Base-by-base conservation (phyloP, 30 jellyfish, hydroid and myxozoan genomes). In the Cassiopea andromeda region DNA sequence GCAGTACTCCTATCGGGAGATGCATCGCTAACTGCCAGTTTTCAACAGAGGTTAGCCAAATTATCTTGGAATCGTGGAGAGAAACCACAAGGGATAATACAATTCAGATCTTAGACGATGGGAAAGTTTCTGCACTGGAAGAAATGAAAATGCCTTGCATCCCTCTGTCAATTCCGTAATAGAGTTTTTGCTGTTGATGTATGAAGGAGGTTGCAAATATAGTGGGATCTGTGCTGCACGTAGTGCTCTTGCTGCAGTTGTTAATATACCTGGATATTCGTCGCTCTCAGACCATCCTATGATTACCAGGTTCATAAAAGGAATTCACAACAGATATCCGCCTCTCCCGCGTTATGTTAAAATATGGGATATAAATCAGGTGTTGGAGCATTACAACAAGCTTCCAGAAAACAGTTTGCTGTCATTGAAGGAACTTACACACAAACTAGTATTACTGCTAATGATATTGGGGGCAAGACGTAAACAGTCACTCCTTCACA, bases 381-480 rank as follows among this genome's bases (percentile, higher is more conserved):
- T 81, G 38, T 81, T 81, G 81, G 90, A 81, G 48, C 64, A 81
- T 81, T 81, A 81, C 48, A 69, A 67, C 44, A 61, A 81, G 48
- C 60, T 71, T 69, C 68, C 45, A 81, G 70, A 81, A 59, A 81
- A 81, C 58, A 43, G 17, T 46, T 72, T 60, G 70, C 82, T 81
- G 58, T 60, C 81, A 81, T 81, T 81, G 13, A 81, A 60, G 69
- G 90, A 81, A 80, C 46, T 81, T 7, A 81, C 90, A 81, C 60
- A 43, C 82, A 81, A 81, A 81, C 64, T 81, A 43, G 90, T 81
- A 60, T 59, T 81, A 80, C 81, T 81, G 64, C 1, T 81, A 46
- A 68, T 81, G 90, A 81, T 81, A 18, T 81, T 81, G 60, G 90
- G 90, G 82, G 90, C 72, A 43, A 81, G 82, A 46, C 60, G 90